These are phyloP conservation scores for Desmophyllum pertusum DNA, from an alignment of 92 coral and sea anemone genomes.

Conservation along the genomic window DNA sequence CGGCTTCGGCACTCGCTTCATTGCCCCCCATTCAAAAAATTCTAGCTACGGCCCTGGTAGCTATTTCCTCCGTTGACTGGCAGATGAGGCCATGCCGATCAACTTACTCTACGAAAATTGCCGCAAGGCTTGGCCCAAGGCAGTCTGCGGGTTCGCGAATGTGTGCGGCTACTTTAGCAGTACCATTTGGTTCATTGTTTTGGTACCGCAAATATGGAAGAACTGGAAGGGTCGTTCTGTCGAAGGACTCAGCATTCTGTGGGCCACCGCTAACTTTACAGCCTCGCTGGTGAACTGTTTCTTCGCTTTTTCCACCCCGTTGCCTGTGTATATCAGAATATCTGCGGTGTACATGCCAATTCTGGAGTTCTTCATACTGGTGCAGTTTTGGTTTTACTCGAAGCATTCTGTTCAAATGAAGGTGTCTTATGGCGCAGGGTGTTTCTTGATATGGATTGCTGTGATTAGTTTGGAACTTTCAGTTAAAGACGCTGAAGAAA, in stretches of 20 bases:
- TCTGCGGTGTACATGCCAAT: slow-evolving; percentile 54
- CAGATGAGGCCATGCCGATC: not conserved
- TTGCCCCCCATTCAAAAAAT: too few species aligned
- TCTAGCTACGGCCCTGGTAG: too few species aligned
- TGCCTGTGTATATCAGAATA: slow-evolving; percentile 40
- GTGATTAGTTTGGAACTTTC: slow-evolving; percentile 49
- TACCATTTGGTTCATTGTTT: slow-evolving; percentile 42
- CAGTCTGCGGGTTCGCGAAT: slow-evolving; percentile 51
- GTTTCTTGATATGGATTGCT: slow-evolving; percentile 52
- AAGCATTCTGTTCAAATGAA: slow-evolving; percentile 38
- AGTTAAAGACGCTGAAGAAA: slow-evolving; percentile 17
- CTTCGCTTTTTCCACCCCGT: slow-evolving; percentile 34
- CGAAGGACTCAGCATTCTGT: slow-evolving; percentile 64
- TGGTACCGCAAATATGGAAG: slow-evolving; percentile 65
- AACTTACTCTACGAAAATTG: slow-evolving; percentile 30
- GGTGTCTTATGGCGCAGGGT: slow-evolving; percentile 35
- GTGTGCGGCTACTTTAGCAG: slow-evolving; percentile 35
- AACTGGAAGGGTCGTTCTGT: slow-evolving; percentile 55
- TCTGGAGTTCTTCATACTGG: slow-evolving; percentile 30
- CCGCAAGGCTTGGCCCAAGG: slow-evolving; percentile 33
- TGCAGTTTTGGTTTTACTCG: slow-evolving; percentile 68
- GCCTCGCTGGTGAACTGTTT: slow-evolving; percentile 65
- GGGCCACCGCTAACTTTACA: slow-evolving; percentile 68
- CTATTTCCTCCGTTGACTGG: not conserved
- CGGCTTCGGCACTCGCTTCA: too few species aligned